Evolutionary conservation across 2,113 vertebrate genomes (phyloP).

Genomic region (Syngnathoides biaculeatus): DNA sequence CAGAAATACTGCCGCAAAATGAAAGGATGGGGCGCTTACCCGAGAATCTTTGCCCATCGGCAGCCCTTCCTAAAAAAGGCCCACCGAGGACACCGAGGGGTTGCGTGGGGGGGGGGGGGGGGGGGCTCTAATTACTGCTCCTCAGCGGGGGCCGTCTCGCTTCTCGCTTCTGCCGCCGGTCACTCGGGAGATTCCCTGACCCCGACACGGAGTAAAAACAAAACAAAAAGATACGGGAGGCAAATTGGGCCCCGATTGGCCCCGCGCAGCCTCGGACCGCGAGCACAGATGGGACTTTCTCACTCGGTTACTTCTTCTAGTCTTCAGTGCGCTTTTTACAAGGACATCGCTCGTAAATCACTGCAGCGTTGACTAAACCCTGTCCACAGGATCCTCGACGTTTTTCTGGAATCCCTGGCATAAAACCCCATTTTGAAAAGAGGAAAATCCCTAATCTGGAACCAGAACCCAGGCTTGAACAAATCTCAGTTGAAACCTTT

Average conservation of each 20-base stretch:
- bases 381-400: neutral
- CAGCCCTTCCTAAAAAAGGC: constrained; percentile 65
- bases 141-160: constrained; percentile 64
- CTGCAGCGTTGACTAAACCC: constrained; percentile 17
- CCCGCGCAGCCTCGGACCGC: constrained; percentile 52
- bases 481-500: no score
- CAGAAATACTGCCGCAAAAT: constrained; percentile 37
- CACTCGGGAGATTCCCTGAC: constrained; percentile 70
- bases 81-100: constrained; percentile 19
- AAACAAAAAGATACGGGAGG: constrained; percentile 63
- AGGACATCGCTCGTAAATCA: constrained; percentile 38
- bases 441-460: no score
- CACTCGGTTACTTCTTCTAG: constrained; percentile 67
- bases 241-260: constrained; percentile 68
- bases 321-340: constrained; percentile 37
- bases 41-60: constrained; percentile 52
- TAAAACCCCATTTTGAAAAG: neutral
- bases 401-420: neutral
- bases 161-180: constrained; percentile 72
- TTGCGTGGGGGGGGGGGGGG: constrained; percentile 10
- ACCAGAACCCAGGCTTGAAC: no score
- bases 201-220: constrained; percentile 65
- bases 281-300: constrained; percentile 70
- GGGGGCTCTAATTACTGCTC: constrained; percentile 70
- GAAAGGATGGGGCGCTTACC: constrained; percentile 46